phyloP scores from a whole-genome alignment of 2,113 vertebrate species.

The Azemiops feae region DNA sequence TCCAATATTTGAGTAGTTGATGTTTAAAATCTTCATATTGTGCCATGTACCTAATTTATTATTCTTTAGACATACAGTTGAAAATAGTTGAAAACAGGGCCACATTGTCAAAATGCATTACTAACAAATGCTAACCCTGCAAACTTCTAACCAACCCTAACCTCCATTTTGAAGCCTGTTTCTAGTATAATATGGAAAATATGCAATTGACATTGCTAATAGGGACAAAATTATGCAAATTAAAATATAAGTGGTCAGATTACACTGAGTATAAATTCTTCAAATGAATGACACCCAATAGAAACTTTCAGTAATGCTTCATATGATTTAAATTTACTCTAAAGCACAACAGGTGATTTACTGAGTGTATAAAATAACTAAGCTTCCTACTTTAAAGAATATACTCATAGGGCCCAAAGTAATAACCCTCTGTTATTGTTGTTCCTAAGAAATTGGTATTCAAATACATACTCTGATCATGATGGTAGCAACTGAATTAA shows the following conservation, averaged over 20 bases:
- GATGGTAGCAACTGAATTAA: neutral
- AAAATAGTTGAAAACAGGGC: neutral
- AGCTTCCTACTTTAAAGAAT: neutral
- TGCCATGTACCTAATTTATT: neutral
- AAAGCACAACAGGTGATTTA: neutral
- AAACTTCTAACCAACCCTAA: neutral
- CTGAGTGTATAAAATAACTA: neutral
- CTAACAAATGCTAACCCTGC: neutral
- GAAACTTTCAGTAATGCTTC: neutral
- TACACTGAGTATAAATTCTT: neutral
- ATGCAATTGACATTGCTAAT: neutral
- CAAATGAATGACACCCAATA: neutral
- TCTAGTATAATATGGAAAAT: neutral
- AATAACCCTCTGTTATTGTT: neutral
- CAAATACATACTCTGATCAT: neutral
- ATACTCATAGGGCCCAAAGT: neutral
- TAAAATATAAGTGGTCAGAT: neutral
- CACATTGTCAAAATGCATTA: neutral
- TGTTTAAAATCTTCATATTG: neutral
- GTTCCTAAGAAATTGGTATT: neutral
- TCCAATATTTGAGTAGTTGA: neutral
- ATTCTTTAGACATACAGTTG: neutral
- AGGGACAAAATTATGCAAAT: neutral
- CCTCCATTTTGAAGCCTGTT: neutral
- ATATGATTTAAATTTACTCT: neutral